Conservation (phyloP, 2,888 invertebrate genomes). For the Acanthosepion lycidas region DNA sequence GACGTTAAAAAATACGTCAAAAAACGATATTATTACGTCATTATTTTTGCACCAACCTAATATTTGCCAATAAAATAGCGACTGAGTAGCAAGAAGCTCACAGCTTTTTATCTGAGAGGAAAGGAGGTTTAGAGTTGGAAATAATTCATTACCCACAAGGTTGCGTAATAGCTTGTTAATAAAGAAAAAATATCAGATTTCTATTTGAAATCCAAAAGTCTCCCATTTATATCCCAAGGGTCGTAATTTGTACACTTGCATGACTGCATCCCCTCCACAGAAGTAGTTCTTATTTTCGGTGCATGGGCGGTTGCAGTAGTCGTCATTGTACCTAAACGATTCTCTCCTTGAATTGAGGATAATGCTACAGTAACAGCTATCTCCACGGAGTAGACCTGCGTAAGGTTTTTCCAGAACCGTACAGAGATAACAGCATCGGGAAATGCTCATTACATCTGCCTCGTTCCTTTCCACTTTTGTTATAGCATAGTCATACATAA, state of each 20-base stretch:
- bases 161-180: no score
- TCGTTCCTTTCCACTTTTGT: background rate
- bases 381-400: background rate
- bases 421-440: constrained; percentile 39
- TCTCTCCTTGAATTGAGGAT: background rate
- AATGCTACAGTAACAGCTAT: constrained; percentile 24
- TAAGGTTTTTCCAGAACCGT: background rate
- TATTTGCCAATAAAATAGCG: no score
- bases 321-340: background rate
- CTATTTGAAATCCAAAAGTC: background rate
- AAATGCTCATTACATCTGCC: background rate
- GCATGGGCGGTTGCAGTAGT: background rate
- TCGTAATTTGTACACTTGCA: constrained; percentile 34
- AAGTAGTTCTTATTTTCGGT: background rate
- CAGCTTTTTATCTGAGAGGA: no score
- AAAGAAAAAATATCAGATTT: background rate
- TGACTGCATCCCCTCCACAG: background rate
- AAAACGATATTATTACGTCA: no score
- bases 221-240: background rate
- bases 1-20: no score
- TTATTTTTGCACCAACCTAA: no score
- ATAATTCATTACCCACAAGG: no score
- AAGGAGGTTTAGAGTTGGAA: no score
- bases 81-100: no score
- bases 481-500: constrained; percentile 12